These are phyloP conservation scores for Proisotoma minuta DNA, from an alignment of 2,888 invertebrate genomes.

Conservation along the genomic window DNA sequence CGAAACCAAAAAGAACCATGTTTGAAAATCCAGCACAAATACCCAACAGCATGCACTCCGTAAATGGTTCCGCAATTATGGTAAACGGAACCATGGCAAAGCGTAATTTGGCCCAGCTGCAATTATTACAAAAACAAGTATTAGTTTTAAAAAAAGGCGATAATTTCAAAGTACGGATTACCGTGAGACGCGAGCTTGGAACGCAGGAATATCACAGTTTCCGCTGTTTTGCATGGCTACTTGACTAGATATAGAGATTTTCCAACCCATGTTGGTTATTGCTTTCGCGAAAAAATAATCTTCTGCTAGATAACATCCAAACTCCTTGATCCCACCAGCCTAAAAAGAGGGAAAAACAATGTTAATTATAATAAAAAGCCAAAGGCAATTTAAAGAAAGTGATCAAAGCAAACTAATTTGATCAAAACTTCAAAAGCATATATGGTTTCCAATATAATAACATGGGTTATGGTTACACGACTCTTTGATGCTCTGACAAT, in stretches of 20 bases:
- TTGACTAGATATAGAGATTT: conserved; percentile 81
- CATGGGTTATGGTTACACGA: too few species aligned
- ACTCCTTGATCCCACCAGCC: conserved; percentile 80
- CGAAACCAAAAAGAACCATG: conserved; percentile 73
- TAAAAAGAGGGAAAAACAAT: conserved; percentile 8
- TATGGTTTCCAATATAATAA: conserved; percentile 7
- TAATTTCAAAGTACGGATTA: conserved; percentile 46
- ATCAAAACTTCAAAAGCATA: too few species aligned
- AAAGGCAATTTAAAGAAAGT: not conserved
- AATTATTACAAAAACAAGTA: conserved; percentile 24
- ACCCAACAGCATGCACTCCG: conserved; percentile 90
- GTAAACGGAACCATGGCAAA: conserved; percentile 92
- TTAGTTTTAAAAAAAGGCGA: too few species aligned
- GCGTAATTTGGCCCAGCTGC: conserved; percentile 89
- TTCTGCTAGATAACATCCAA: conserved; percentile 93
- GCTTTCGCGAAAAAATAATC: conserved; percentile 96
- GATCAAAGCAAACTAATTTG: too few species aligned
- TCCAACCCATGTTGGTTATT: conserved; percentile 82
- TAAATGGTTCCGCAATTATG: conserved; percentile 86
- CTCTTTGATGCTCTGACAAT: too few species aligned
- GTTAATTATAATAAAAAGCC: too few species aligned
- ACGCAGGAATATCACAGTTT: conserved; percentile 73
- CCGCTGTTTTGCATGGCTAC: conserved; percentile 96
- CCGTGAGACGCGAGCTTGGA: conserved; percentile 69
- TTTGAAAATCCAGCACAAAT: conserved; percentile 87